Evolutionary conservation across 2,888 invertebrate genomes (phyloP).

Genomic region (Harpagoxenus sublaevis): DNA sequence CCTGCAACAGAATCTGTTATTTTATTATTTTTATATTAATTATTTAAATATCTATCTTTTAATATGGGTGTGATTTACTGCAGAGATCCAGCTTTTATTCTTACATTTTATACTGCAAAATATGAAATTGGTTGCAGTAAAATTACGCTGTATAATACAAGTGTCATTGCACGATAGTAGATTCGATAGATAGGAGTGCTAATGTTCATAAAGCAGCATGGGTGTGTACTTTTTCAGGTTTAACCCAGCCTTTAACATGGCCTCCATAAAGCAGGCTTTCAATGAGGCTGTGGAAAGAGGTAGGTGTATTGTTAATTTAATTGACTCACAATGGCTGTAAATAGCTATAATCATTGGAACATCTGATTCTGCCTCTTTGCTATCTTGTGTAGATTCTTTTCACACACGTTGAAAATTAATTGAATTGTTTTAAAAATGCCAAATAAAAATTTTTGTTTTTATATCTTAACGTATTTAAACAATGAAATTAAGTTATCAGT

Average conservation of each 20-base stretch:
- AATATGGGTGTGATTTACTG: background rate
- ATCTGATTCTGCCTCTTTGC: slow-evolving; percentile 25
- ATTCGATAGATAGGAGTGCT: slow-evolving; percentile 65
- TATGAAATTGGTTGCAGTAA: background rate
- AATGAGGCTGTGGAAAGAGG: slow-evolving; percentile 98
- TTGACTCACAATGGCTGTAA: slow-evolving; percentile 21
- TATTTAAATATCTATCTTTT: background rate
- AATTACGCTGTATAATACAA: slow-evolving; percentile 43
- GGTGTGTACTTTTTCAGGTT: slow-evolving; percentile 89
- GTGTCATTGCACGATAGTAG: slow-evolving; percentile 76
- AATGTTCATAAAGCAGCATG: slow-evolving; percentile 80
- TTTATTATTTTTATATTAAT: slow-evolving; percentile 2
- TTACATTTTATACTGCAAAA: background rate
- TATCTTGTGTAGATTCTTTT: background rate
- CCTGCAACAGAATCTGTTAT: background rate
- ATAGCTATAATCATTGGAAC: slow-evolving; percentile 35
- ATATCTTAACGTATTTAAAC: background rate
- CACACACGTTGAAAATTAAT: background rate
- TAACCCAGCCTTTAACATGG: slow-evolving; percentile 97
- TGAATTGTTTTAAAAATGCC: background rate
- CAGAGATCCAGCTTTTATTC: background rate
- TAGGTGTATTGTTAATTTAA: slow-evolving; percentile 85
- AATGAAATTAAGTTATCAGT: background rate
- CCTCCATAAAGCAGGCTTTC: slow-evolving; percentile 97
- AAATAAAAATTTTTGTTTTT: background rate